A percentile compares a stretch with the other conserved stretches of the same genome.
phyloP scores from a whole-genome alignment of 2,113 vertebrate genomes.

The Zeus faber region DNA sequence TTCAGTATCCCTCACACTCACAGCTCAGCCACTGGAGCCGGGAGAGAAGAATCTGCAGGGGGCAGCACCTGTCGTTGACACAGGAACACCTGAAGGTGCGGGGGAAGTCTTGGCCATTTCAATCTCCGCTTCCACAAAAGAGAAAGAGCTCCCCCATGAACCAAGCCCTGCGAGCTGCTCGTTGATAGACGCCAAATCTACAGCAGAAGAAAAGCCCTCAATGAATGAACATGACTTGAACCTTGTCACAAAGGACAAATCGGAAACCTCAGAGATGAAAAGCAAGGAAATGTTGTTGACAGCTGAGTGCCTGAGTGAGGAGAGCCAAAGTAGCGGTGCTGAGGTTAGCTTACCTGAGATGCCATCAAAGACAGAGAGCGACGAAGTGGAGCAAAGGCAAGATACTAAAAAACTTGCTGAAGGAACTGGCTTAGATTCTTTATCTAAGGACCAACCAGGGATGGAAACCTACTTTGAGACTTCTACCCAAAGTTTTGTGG shows the following conservation, averaged over 20 bases:
- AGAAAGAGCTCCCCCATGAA: constrained; percentile 4
- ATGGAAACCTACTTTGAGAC: constrained; percentile 61
- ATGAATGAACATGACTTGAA: constrained; percentile 6
- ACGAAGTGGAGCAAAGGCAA: constrained; percentile 14
- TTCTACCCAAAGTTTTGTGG: constrained; percentile 24
- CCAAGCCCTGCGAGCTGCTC: too few relatives aligned
- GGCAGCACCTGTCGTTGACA: background rate
- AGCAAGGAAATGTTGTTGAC: background rate
- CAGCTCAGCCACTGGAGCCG: constrained; percentile 41
- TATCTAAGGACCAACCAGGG: constrained; percentile 14
- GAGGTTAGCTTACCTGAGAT: constrained; percentile 15
- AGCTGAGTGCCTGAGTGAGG: background rate
- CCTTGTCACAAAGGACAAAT: constrained; percentile 6
- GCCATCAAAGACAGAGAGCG: background rate
- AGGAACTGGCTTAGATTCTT: background rate
- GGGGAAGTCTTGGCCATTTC: constrained; percentile 8
- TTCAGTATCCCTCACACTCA: constrained; percentile 56
- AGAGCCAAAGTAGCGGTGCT: constrained; percentile 1
- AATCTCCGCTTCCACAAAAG: constrained; percentile 10
- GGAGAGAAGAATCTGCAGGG: constrained; percentile 30
- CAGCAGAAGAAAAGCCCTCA: constrained; percentile 16
- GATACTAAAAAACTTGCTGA: constrained; percentile 2
- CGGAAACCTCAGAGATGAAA: constrained; percentile 9
- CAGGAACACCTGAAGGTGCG: constrained; percentile 24
- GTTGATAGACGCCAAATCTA: too few relatives aligned